These are phyloP conservation scores for Ageneiosus marmoratus DNA, from an alignment of 2,113 vertebrate species.

Conservation along the genomic window DNA sequence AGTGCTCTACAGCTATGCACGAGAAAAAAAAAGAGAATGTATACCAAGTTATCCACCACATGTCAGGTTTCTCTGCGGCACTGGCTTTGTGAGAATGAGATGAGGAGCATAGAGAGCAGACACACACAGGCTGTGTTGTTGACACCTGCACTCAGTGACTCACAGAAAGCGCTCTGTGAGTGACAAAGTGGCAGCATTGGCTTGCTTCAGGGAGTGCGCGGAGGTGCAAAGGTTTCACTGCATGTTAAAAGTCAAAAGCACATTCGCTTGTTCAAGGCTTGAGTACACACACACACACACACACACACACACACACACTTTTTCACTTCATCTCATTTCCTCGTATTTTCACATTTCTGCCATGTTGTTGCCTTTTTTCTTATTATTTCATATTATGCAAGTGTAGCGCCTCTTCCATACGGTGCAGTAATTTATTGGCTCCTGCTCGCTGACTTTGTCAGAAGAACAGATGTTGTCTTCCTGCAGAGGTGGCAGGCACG, in stretches of 20 bases:
- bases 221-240: constrained; percentile 2
- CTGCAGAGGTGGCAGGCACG: constrained; percentile 40
- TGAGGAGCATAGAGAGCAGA: background rate
- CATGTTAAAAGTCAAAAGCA: constrained; percentile 17
- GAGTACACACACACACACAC: background rate
- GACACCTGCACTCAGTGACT: constrained; percentile 25
- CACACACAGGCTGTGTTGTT: constrained; percentile 21
- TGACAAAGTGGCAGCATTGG: constrained; percentile 24
- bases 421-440: constrained; percentile 35
- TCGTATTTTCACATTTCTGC: constrained; percentile 11
- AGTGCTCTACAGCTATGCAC: background rate
- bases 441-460: constrained; percentile 27
- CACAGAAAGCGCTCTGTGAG: constrained; percentile 1
- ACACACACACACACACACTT: background rate
- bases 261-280: background rate
- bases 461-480: constrained; percentile 52
- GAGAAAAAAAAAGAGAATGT: background rate
- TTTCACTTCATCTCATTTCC: background rate
- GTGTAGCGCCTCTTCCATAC: constrained; percentile 19
- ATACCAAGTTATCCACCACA: background rate
- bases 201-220: constrained; percentile 17
- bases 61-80: background rate
- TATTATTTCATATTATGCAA: background rate
- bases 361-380: background rate
- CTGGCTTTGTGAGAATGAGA: background rate